These are phyloP conservation scores for Dicranocentrus wangi DNA, from an alignment of 2,888 invertebrate species.

Conservation along the genomic window DNA sequence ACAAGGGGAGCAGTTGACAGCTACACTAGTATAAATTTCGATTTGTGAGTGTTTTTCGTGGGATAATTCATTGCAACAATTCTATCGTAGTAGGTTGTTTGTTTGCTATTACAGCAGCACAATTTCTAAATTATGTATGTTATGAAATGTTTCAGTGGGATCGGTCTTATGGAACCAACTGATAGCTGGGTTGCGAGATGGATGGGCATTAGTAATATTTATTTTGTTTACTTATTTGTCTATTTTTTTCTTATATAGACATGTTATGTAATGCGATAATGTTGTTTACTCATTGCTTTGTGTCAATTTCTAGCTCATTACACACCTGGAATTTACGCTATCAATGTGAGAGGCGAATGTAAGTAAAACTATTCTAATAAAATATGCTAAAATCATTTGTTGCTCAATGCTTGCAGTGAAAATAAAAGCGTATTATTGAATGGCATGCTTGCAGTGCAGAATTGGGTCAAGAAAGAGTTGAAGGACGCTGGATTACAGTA, in stretches of 20 bases:
- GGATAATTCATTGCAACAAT: too few relatives aligned
- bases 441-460: slow-evolving; percentile 14
- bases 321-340: slow-evolving; percentile 37
- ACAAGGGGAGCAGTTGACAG: slow-evolving; percentile 14
- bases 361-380: neutral
- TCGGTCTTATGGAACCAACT: slow-evolving; percentile 25
- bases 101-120: too few relatives aligned
- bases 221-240: too few relatives aligned
- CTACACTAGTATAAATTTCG: slow-evolving; percentile 46
- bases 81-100: too few relatives aligned
- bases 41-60: slow-evolving; percentile 27
- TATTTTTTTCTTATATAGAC: too few relatives aligned
- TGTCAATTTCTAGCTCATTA: slow-evolving; percentile 13
- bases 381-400: neutral
- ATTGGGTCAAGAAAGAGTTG: slow-evolving; percentile 30
- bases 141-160: slow-evolving; percentile 20
- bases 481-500: slow-evolving; percentile 18
- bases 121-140: too few relatives aligned
- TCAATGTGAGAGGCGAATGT: slow-evolving; percentile 46
- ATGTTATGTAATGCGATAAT: too few relatives aligned
- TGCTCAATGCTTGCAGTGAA: neutral
- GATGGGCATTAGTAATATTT: slow-evolving; percentile 24
- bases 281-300: neutral
- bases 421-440: too few relatives aligned
- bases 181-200: slow-evolving; percentile 47